Evolutionary conservation across 1,140 invertebrate species (phyloP), one percentile per base, ranked within the genome.

Genomic region (Prorops nasuta): DNA sequence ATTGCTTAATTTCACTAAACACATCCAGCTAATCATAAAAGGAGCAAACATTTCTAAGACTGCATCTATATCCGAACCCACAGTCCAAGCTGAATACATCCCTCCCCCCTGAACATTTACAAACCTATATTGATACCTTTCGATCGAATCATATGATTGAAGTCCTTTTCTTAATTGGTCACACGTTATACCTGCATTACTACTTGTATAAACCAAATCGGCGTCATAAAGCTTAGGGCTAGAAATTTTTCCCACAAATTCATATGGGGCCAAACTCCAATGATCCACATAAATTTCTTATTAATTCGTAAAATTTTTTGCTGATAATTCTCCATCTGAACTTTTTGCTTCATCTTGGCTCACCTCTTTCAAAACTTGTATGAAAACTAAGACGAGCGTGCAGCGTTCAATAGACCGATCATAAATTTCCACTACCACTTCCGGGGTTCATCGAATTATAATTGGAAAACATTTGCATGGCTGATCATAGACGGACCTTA

Each of bases 181-280:
- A 44, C 38, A 32, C 14, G 24, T 9, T 7, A 43, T 62, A 67
- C 65, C 61, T 67, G 61, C n/a, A 67, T 1, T 6, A 49, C 14
- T 4, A 34, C 40, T 18, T 67, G 65, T 7, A 32, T 17, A 3
- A 18, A 6, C 35, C 62, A 19, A 2, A 51, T 42, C 1, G 58
- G 54, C 12, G 60, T 37, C n/a, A 56, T 34, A 6, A 60, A 2
- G 1, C 43, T 16, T 0, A 48, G 37, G 0, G 51, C 18, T 0
- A 64, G 17, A 35, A 49, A 34, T 36, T 54, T 64, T 19, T 56
- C 36, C 22, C 42, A 1, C 1, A 7, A 21, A 3, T 31, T 46
- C 28, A 64, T 63, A 43, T 58, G 44, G 6, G 65, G 65, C 63
- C 63, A 67, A 1, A 49, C 41, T 3, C 63, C 60, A 3, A 67